Base-by-base conservation (phyloP, 2,797 vertebrate genomes). In the Anolis apletophallus region DNA sequence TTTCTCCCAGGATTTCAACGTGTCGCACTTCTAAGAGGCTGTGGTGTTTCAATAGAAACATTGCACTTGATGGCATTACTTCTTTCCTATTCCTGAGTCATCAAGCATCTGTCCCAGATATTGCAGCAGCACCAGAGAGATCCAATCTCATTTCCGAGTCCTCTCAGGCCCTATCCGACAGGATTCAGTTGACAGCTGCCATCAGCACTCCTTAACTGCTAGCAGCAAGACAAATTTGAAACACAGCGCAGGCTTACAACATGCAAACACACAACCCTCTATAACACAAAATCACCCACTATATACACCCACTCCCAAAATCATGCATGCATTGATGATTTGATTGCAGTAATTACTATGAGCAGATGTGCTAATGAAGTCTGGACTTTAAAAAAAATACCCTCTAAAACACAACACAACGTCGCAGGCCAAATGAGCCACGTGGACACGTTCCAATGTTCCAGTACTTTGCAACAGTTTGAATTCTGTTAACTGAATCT, bases 351-450 rank as follows among this genome's bases (percentile, higher is more conserved):
- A 64, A 80, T 77, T 81, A 54, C 36, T 84, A 26, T 6, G 61
- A 87, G 36, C 57, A 78, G 87, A 83, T 79, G 50, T 46, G 68
- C 11, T 36, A 81, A 77, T 77, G 3, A 83, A 68, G 40, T 36
- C 57, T 67, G 2, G 13, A 23, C 29, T 2, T 76, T 73, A 78
- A 54, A 55, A 32, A 52, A n/a, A 13, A 10, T n/a, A 32, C 4
- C 14, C 23, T 21, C 19, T 3, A 68, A 9, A 52, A 34, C 0
- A 19, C 13, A 16, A 9, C n/a, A 57, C 59, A 83, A 88, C 83
- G 64, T 75, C 71, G 0, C 29, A 71, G 88, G 40, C n/a, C 61
- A 76, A 86, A 88, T 40, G 26, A 75, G 85, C 40, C 5, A 59
- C 81, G 26, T 1, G 5, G 68, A 9, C 14, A 83, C 84, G 52